Percentiles rank a stretch among this genome's conserved stretches.
phyloP scores from a whole-genome alignment of 1,140 invertebrate species.

The Melipona quadrifasciata region DNA sequence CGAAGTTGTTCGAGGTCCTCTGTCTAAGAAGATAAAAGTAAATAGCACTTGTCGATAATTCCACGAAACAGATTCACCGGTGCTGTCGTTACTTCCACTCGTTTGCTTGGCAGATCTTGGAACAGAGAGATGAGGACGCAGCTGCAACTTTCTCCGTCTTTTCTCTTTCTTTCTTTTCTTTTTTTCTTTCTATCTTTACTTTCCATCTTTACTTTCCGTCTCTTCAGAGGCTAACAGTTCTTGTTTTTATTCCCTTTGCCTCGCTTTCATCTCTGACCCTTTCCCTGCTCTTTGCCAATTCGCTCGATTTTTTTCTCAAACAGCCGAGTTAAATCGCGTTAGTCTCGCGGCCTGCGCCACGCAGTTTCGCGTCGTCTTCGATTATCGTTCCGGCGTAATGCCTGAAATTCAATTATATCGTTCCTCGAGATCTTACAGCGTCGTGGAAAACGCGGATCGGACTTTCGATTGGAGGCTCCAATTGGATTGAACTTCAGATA shows the following conservation, averaged over 20 bases:
- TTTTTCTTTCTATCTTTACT: neutral
- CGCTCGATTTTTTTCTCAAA: neutral
- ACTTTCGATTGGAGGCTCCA: too few relatives aligned
- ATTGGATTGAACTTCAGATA: too few relatives aligned
- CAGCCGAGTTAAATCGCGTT: neutral
- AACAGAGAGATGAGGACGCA: neutral
- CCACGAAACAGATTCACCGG: neutral
- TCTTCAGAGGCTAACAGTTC: neutral
- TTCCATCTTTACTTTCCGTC: neutral
- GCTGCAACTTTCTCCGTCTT: neutral
- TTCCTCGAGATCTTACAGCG: too few relatives aligned
- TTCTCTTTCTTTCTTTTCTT: neutral
- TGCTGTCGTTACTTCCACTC: neutral
- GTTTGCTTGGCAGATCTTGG: neutral
- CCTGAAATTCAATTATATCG: too few relatives aligned
- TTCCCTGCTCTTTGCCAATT: neutral
- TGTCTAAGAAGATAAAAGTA: neutral
- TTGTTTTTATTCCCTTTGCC: neutral
- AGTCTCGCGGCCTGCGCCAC: neutral
- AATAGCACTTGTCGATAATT: neutral
- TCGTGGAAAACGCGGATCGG: too few relatives aligned
- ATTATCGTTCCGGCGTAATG: neutral
- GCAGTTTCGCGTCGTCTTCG: neutral
- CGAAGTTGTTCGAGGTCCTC: neutral
- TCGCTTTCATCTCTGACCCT: neutral